Evolutionary conservation across 2,888 invertebrate species (phyloP), one percentile per base, ranked within the genome.

Genomic region (Enoplolaimus lenunculus): DNA sequence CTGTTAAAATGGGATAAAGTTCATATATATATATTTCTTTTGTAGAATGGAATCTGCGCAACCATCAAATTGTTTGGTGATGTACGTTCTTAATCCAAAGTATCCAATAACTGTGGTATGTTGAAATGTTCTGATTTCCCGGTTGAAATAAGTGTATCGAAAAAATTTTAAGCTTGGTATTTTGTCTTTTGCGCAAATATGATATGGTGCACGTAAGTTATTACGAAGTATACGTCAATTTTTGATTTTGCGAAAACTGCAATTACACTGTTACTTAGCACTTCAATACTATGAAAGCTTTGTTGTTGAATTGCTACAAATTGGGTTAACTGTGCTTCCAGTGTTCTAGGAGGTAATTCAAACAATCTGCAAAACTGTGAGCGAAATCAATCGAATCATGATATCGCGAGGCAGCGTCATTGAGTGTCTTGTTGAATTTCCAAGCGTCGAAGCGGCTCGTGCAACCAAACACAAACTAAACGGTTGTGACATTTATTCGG

Each of bases 21-120:
- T 2, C 33, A 7, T 70, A 68, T 16, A 34, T 68, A 21, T 3
- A 34, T 28, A 3, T 29, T 71, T 1, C 7, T 34, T 60, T 69
- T 72, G 2, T 28, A 72, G 72, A 1, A 29, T 70, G 59, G 73
- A 73, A 60, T 35, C 64, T n/a, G 34, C 65, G 16, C 33, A 13
- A 1, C 71, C 73, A 30, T 68, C 33, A n/a, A 65, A 72, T 60
- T 66, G 95, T 78, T 85, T 97, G 79, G 87, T 97, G 77, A 93
- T 94, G 86, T 95, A 94, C 81, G 90, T 97, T 83, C 89, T 93
- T 83, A 95, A 95, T 84, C 93, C 95, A 74, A 91, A 93, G 83
- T 97, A 95, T 84, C 95, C 97, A 74, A 95, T 97, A 84, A 94
- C 93, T 84, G 93, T 93, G 88, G 94, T 95, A 85, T 90, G 93